These are phyloP conservation scores for Gari tellinella DNA, from an alignment of 2,888 invertebrate genomes.

Conservation along the genomic window DNA sequence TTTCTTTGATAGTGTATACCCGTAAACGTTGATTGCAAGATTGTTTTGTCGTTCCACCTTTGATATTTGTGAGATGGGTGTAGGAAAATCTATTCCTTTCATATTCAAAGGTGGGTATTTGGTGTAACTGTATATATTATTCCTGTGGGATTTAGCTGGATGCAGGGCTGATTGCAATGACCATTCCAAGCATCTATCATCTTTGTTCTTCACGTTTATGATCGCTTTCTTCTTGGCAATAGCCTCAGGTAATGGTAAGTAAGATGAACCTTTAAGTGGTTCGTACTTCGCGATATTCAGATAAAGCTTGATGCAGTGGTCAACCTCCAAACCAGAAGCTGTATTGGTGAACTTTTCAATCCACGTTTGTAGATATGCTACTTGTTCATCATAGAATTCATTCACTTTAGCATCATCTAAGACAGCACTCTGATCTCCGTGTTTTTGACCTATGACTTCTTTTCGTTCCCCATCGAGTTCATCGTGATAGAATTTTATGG, in stretches of 20 bases:
- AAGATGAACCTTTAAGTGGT: too few species aligned
- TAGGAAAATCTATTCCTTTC: too few species aligned
- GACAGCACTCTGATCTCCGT: conserved; percentile 30
- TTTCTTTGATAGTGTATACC: too few species aligned
- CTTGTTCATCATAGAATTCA: conserved; percentile 11
- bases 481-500: conserved; percentile 33
- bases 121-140: conserved; percentile 19
- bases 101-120: conserved; percentile 16
- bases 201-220: conserved; percentile 31
- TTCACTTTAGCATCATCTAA: conserved; percentile 5
- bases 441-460: too few species aligned
- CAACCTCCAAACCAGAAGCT: too few species aligned
- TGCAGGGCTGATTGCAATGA: conserved; percentile 24
- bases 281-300: too few species aligned
- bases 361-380: conserved; percentile 6
- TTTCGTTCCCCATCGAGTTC: conserved; percentile 13
- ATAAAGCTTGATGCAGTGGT: too few species aligned
- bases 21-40: too few species aligned
- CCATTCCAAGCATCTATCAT: conserved; percentile 29
- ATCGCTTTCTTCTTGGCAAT: conserved; percentile 37
- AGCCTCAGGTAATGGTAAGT: conserved; percentile 25
- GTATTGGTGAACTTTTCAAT: too few species aligned
- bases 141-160: conserved; percentile 12
- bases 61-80: too few species aligned
- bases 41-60: too few species aligned